These are phyloP conservation scores for Lagocephalus sceleratus DNA, from an alignment of 2,797 vertebrate genomes.

Conservation along the genomic window DNA sequence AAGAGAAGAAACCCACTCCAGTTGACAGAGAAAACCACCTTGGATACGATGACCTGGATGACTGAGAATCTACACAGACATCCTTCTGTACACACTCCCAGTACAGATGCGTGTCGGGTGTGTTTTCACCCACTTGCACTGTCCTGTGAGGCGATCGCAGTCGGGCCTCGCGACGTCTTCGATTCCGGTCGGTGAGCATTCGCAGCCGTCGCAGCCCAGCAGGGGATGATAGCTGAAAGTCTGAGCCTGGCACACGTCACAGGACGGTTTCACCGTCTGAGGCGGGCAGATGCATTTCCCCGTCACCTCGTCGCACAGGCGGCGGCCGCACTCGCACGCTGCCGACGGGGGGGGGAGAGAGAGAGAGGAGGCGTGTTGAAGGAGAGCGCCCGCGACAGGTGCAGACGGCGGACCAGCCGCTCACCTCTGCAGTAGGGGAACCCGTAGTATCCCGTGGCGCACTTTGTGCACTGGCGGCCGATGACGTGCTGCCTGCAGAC, in stretches of 20 bases:
- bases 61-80: no score
- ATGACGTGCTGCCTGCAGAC: slow-evolving; percentile 80
- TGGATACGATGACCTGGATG: no score
- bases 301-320: slow-evolving; percentile 85
- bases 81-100: not conserved
- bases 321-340: slow-evolving; percentile 84
- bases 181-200: slow-evolving; percentile 81
- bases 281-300: slow-evolving; percentile 90
- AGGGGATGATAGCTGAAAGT: slow-evolving; percentile 88
- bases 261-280: slow-evolving; percentile 82
- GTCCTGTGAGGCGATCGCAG: slow-evolving; percentile 80
- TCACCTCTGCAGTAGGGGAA: slow-evolving; percentile 90
- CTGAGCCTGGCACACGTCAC: slow-evolving; percentile 78
- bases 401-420: slow-evolving; percentile 39
- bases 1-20: no score
- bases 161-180: slow-evolving; percentile 42
- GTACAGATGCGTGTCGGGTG: not conserved
- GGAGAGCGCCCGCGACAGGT: not conserved
- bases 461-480: slow-evolving; percentile 85
- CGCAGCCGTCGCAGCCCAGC: slow-evolving; percentile 85
- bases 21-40: no score
- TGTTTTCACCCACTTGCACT: slow-evolving; percentile 83
- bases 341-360: slow-evolving; percentile 4
- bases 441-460: slow-evolving; percentile 84
- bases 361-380: not conserved